phyloP scores from a whole-genome alignment of 2,113 vertebrate genomes.

The Psittacula cyanocephala region DNA sequence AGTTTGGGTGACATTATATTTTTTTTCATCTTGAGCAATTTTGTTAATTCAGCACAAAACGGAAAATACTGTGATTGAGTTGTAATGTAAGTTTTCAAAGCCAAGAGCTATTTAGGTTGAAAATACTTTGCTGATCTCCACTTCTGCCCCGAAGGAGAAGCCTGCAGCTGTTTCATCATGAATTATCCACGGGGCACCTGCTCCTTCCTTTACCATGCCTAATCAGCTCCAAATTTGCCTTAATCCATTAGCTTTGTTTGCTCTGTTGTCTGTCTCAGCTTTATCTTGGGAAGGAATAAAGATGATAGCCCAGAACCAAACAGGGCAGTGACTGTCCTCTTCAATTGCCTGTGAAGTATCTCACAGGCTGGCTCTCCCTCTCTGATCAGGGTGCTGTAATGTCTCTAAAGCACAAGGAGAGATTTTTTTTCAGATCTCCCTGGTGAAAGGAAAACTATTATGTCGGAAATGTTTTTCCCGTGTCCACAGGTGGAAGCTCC shows the following conservation, averaged over 20 bases:
- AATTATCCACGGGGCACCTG: constrained; percentile 44
- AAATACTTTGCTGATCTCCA: constrained; percentile 29
- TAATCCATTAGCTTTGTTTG: constrained; percentile 56
- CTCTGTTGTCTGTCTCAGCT: constrained; percentile 51
- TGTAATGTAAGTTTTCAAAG: background rate
- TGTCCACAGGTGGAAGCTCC: background rate
- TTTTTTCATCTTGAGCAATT: background rate
- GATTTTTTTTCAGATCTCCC: background rate
- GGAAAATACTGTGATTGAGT: background rate
- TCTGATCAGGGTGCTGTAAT: background rate
- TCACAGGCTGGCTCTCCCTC: background rate
- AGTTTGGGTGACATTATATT: background rate
- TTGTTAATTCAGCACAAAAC: background rate
- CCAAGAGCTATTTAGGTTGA: background rate
- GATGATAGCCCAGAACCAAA: constrained; percentile 35
- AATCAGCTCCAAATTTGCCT: constrained; percentile 54
- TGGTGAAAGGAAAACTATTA: background rate
- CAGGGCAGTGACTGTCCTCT: background rate
- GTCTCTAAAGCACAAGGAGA: background rate
- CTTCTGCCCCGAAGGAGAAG: constrained; percentile 22
- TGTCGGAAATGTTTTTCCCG: background rate
- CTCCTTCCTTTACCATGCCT: constrained; percentile 43
- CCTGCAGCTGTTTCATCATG: constrained; percentile 29
- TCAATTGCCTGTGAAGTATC: background rate
- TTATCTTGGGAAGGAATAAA: constrained; percentile 57